phyloP scores from a whole-genome alignment of 1,140 invertebrate genomes.

The Reticulitermes speratus region DNA sequence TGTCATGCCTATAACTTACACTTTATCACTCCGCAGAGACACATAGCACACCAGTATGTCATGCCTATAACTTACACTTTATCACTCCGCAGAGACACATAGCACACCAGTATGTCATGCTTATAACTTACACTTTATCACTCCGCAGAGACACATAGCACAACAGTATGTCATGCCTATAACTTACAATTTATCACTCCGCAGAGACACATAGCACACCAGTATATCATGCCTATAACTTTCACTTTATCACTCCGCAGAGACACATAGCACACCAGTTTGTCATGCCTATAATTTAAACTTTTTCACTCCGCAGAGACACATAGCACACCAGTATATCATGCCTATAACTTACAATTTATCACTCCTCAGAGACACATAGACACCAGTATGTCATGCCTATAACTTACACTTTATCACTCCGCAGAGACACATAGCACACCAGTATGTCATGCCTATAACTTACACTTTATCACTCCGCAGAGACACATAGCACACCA shows the following conservation, averaged over 20 bases:
- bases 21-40: background rate
- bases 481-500: too few species aligned
- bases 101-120: conserved; percentile 62
- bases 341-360: background rate
- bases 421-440: too few species aligned
- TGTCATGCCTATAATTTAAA: conserved; percentile 42
- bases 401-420: background rate
- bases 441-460: conserved; percentile 55
- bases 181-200: background rate
- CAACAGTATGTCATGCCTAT: conserved; percentile 56
- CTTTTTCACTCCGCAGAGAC: background rate
- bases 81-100: background rate
- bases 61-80: background rate
- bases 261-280: too few species aligned
- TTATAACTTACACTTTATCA: background rate
- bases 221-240: conserved; percentile 53
- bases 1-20: conserved; percentile 42
- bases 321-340: too few species aligned
- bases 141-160: too few species aligned
- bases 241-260: background rate
- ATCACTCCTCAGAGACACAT: background rate
- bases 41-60: too few species aligned
- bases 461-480: background rate
- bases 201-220: too few species aligned
- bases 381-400: conserved; percentile 60